Conservation (phyloP, 2,113 vertebrate genomes). For the Cepphus grylle region DNA sequence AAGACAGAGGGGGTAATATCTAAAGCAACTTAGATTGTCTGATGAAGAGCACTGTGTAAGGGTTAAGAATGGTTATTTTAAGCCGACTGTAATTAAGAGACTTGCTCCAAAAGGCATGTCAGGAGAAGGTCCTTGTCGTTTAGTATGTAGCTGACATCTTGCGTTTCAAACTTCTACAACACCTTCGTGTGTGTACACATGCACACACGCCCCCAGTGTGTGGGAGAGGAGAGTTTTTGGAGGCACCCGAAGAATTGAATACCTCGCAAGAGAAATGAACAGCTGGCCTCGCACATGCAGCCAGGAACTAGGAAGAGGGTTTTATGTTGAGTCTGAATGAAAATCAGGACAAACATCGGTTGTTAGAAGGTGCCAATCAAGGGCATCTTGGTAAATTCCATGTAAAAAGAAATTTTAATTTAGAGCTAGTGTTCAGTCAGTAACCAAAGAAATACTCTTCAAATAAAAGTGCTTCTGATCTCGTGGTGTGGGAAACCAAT, state of each 20-base stretch:
- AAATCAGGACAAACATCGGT: constrained; percentile 9
- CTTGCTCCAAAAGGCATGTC: not conserved
- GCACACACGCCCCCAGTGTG: accelerated
- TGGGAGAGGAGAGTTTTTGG: not conserved
- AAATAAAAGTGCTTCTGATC: constrained; percentile 7
- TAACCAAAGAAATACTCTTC: constrained; percentile 6
- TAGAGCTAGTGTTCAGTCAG: not conserved
- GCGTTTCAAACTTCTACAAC: not conserved
- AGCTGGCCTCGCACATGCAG: not conserved
- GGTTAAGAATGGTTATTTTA: not conserved
- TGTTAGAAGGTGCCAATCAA: constrained; percentile 26
- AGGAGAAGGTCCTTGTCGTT: not conserved
- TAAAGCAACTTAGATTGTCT: not conserved
- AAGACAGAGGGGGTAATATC: not conserved
- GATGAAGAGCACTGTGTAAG: not conserved
- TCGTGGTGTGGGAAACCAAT: not conserved
- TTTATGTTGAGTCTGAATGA: constrained; percentile 31
- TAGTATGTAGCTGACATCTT: not conserved
- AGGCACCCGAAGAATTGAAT: not conserved
- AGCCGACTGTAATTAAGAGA: not conserved
- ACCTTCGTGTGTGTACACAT: not conserved
- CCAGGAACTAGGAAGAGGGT: not conserved
- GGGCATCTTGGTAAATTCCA: not conserved
- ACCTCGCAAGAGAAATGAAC: not conserved
- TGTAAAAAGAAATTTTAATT: not conserved